Conservation (phyloP, 1,140 invertebrate genomes). For the Potamilus streckersoni region DNA sequence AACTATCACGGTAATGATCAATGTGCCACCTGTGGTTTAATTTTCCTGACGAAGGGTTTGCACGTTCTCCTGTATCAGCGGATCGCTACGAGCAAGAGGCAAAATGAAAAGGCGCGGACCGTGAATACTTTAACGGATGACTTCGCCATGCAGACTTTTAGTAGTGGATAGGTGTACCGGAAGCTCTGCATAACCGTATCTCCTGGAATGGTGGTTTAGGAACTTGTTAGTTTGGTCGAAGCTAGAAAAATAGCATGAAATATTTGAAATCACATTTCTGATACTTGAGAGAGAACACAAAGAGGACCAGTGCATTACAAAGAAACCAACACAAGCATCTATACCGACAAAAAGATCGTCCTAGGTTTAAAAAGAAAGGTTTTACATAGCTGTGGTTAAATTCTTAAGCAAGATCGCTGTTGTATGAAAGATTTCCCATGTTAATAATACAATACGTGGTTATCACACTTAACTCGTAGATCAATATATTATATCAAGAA, state of each 20-base stretch:
- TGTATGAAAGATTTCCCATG: no score
- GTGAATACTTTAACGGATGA: slow-evolving; percentile 34
- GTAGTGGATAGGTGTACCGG: slow-evolving; percentile 39
- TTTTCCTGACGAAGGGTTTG: slow-evolving; percentile 33
- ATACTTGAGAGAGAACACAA: slow-evolving; percentile 30
- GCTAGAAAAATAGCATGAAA: slow-evolving; percentile 39
- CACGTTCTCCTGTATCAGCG: slow-evolving; percentile 41
- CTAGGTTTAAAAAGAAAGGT: slow-evolving; percentile 2
- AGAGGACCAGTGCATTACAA: slow-evolving; percentile 41
- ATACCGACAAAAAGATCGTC: slow-evolving; percentile 24
- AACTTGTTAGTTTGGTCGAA: slow-evolving; percentile 38
- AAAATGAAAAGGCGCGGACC: slow-evolving; percentile 27
- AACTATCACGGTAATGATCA: no score
- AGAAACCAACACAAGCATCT: slow-evolving; percentile 32
- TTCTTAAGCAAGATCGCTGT: no score
- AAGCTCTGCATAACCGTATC: slow-evolving; percentile 25
- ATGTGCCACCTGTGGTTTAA: slow-evolving; percentile 6
- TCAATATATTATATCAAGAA: no score
- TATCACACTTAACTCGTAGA: no score
- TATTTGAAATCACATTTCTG: slow-evolving; percentile 31
- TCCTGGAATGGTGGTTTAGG: slow-evolving; percentile 36
- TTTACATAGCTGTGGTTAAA: no score
- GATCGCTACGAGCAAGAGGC: slow-evolving; percentile 32
- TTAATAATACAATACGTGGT: no score
- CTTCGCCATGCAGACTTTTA: slow-evolving; percentile 30